Evolutionary conservation across 2,113 vertebrate species (phyloP).

Genomic region (Numida meleagris): DNA sequence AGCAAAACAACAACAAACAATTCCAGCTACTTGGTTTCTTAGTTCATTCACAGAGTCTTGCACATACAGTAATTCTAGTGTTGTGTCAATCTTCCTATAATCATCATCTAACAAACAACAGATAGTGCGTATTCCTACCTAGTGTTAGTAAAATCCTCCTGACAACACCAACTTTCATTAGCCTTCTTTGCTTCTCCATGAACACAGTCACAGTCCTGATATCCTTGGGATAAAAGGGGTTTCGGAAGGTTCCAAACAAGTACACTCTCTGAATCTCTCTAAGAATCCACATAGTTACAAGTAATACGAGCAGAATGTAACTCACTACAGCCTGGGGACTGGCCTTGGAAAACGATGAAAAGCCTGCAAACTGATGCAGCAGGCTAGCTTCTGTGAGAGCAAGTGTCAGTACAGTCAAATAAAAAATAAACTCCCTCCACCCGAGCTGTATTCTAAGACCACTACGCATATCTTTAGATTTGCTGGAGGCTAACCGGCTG

Average conservation of each 20-base stretch:
- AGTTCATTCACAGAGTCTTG: not conserved
- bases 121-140: slow-evolving; percentile 81
- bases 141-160: slow-evolving; percentile 90
- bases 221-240: slow-evolving; percentile 93
- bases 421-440: slow-evolving; percentile 84
- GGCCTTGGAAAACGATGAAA: slow-evolving; percentile 68
- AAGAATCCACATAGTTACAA: slow-evolving; percentile 84
- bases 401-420: slow-evolving; percentile 78
- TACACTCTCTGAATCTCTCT: slow-evolving; percentile 92
- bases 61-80: not conserved
- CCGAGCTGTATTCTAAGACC: slow-evolving; percentile 77
- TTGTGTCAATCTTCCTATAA: slow-evolving; percentile 26
- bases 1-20: not conserved
- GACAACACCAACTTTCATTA: slow-evolving; percentile 85
- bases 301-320: slow-evolving; percentile 86
- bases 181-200: slow-evolving; percentile 84
- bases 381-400: slow-evolving; percentile 86
- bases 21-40: not conserved
- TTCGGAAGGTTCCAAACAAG: slow-evolving; percentile 89
- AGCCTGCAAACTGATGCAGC: slow-evolving; percentile 83
- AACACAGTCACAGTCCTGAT: slow-evolving; percentile 84
- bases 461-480: slow-evolving; percentile 57
- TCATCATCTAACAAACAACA: slow-evolving; percentile 55
- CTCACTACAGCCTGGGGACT: slow-evolving; percentile 83
- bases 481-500: slow-evolving; percentile 60